Evolutionary conservation across 2,888 invertebrate species (phyloP).

Genomic region (Drosophila conformis): DNA sequence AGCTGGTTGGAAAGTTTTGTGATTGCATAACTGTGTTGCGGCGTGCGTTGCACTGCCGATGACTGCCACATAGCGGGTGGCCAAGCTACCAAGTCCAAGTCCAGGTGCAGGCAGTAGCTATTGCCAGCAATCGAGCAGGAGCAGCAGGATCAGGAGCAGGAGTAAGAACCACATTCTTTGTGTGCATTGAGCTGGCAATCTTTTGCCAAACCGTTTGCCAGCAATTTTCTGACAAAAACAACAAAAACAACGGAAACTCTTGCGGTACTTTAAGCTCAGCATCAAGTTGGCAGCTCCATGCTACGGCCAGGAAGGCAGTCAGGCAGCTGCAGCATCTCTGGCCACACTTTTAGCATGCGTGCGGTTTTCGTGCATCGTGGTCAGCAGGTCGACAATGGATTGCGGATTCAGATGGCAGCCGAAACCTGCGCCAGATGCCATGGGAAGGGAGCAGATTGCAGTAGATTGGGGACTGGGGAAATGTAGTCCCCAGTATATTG

Average conservation of each 20-base stretch:
- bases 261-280: constrained; percentile 57
- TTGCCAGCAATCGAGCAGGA: constrained; percentile 8
- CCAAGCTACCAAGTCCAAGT: constrained; percentile 2
- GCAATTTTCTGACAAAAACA: constrained; percentile 67
- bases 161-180: constrained; percentile 45
- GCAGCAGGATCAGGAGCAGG: constrained; percentile 15
- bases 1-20: constrained; percentile 61
- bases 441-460: not conserved
- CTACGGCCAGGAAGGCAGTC: not conserved
- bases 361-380: constrained; percentile 58
- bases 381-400: constrained; percentile 65
- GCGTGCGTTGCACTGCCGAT: constrained; percentile 29
- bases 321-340: constrained; percentile 23
- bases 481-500: constrained; percentile 57
- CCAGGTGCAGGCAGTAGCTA: constrained; percentile 23
- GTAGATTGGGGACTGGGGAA: constrained; percentile 24
- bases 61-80: constrained; percentile 53
- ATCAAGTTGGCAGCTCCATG: constrained; percentile 27
- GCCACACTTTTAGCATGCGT: constrained; percentile 75
- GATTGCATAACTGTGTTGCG: constrained; percentile 69
- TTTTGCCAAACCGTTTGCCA: constrained; percentile 45
- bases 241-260: constrained; percentile 47
- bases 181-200: constrained; percentile 51
- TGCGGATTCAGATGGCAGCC: constrained; percentile 32
- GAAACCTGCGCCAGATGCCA: constrained; percentile 1